A percentile compares a stretch with the other conserved stretches of the same genome.
Evolutionary conservation across 1,140 invertebrate genomes (phyloP).

Genomic region (Drosophila repletoides): DNA sequence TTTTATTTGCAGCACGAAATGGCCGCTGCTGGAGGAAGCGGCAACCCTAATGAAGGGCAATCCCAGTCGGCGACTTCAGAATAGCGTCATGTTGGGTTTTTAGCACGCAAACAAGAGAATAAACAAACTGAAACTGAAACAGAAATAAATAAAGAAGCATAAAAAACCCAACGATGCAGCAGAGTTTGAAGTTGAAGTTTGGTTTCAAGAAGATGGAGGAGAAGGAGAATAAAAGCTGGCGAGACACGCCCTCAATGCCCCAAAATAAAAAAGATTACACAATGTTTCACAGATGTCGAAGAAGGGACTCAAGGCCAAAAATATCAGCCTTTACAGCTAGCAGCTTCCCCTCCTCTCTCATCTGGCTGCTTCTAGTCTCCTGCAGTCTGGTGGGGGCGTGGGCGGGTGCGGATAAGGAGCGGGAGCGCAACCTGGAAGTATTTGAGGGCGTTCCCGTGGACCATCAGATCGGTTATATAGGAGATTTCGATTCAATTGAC

Average conservation of each 20-base stretch:
- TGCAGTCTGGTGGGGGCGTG: constrained; percentile 9
- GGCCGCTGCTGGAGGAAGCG: constrained; percentile 22
- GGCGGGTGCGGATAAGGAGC: constrained; percentile 83
- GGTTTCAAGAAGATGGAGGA: too few relatives aligned
- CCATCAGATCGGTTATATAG: constrained; percentile 93
- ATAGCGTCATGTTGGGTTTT: constrained; percentile 38
- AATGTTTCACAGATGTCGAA: constrained; percentile 64
- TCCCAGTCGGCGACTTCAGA: constrained; percentile 31
- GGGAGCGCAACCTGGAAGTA: constrained; percentile 91
- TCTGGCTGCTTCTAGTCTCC: constrained; percentile 22
- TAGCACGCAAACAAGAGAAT: constrained; percentile 22
- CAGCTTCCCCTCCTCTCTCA: neutral
- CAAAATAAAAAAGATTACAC: constrained; percentile 58
- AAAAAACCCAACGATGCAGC: constrained; percentile 16
- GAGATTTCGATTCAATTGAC: constrained; percentile 87
- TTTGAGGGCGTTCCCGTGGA: constrained; percentile 93
- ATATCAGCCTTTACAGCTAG: constrained; percentile 9
- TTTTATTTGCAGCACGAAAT: constrained; percentile 35
- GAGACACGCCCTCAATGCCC: constrained; percentile 13
- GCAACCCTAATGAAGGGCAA: constrained; percentile 28
- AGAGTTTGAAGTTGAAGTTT: too few relatives aligned
- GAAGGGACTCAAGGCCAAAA: constrained; percentile 36
- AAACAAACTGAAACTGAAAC: neutral
- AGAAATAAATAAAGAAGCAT: neutral
- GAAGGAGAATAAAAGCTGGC: too few relatives aligned